Conservation (phyloP, 2,113 vertebrate species). For the Cebidichthys violaceus region DNA sequence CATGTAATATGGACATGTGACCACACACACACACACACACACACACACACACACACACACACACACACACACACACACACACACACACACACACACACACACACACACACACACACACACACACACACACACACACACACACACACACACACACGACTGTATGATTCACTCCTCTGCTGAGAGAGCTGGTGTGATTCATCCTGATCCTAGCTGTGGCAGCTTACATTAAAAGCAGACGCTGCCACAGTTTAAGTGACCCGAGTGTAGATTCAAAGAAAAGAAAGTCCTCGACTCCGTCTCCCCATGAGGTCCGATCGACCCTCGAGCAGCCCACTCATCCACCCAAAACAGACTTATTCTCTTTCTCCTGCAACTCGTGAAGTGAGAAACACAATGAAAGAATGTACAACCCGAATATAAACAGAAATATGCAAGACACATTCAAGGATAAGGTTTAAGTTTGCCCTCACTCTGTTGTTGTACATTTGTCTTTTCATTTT, state of each 20-base stretch:
- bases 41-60: constrained; percentile 14
- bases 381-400: constrained; percentile 40
- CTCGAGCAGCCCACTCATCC: constrained; percentile 25
- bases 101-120: constrained; percentile 29
- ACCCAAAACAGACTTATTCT: constrained; percentile 30
- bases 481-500: constrained; percentile 51
- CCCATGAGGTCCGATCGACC: constrained; percentile 33
- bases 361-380: constrained; percentile 39
- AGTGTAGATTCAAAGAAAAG: constrained; percentile 40
- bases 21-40: constrained; percentile 27
- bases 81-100: constrained; percentile 19
- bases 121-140: not conserved
- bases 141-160: too few species aligned
- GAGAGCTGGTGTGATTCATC: constrained; percentile 63
- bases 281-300: constrained; percentile 5
- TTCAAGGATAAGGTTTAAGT: constrained; percentile 48
- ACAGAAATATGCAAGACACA: constrained; percentile 74
- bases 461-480: constrained; percentile 41
- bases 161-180: constrained; percentile 62
- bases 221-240: constrained; percentile 59
- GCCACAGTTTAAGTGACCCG: constrained; percentile 56
- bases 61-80: not conserved
- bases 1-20: constrained; percentile 44
- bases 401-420: constrained; percentile 62
- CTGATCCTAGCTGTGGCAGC: constrained; percentile 39